Conservation (phyloP, 2,113 vertebrate genomes). For the Oreamnos americanus region DNA sequence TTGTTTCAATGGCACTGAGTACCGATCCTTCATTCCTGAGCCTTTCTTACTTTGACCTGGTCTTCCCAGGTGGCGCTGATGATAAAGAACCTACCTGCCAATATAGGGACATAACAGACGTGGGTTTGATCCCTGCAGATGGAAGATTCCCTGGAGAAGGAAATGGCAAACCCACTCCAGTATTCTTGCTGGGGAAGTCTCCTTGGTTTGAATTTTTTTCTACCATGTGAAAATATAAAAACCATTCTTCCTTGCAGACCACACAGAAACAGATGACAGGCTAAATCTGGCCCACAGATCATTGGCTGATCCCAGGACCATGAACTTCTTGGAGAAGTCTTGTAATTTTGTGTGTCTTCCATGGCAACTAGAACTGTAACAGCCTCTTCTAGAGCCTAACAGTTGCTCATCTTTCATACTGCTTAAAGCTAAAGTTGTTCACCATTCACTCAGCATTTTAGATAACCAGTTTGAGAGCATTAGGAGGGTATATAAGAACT, state of each 20-base stretch:
- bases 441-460: background rate
- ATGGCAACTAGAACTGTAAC: background rate
- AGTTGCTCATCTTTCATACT: background rate
- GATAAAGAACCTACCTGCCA: background rate
- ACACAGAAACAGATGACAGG: background rate
- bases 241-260: background rate
- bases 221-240: background rate
- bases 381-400: background rate
- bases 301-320: background rate
- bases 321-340: background rate
- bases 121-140: background rate
- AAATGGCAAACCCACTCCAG: background rate
- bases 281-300: background rate
- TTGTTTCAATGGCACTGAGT: background rate
- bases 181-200: background rate
- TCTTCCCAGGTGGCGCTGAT: background rate
- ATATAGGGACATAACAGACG: background rate
- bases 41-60: background rate
- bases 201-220: background rate
- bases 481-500: background rate
- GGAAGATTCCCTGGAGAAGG: background rate
- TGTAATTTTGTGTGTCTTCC: background rate
- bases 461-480: background rate
- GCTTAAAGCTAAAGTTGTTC: background rate
- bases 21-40: background rate